Conservation (phyloP, 2,113 vertebrate species). For the Rana temporaria region DNA sequence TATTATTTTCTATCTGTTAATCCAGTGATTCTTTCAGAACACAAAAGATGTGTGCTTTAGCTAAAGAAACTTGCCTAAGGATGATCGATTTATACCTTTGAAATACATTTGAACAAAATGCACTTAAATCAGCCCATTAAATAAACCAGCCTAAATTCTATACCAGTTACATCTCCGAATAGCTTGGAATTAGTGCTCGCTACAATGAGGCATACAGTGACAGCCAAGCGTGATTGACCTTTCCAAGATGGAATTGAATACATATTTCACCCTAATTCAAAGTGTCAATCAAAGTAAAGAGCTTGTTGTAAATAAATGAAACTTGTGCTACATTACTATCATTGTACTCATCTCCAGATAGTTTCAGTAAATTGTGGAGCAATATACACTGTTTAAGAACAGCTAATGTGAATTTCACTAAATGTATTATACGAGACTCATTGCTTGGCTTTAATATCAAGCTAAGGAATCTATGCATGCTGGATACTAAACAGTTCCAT, state of each 20-base stretch:
- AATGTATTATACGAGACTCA: background rate
- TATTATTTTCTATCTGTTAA: constrained; percentile 46
- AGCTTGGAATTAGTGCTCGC: constrained; percentile 12
- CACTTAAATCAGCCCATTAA: constrained; percentile 34
- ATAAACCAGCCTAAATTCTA: constrained; percentile 26
- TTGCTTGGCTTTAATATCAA: background rate
- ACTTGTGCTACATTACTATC: constrained; percentile 52
- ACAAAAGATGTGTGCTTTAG: constrained; percentile 22
- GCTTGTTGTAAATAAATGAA: constrained; percentile 55
- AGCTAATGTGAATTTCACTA: constrained; percentile 1
- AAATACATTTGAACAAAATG: constrained; percentile 40
- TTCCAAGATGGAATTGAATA: constrained; percentile 54
- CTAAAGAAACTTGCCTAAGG: constrained; percentile 15
- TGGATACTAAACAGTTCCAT: background rate
- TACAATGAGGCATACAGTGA: constrained; percentile 27
- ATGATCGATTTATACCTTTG: constrained; percentile 35
- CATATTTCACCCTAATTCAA: constrained; percentile 54
- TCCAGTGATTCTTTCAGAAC: constrained; percentile 35
- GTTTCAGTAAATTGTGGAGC: constrained; percentile 7
- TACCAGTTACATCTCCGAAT: constrained; percentile 7
- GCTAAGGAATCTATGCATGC: background rate
- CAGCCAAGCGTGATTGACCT: constrained; percentile 18
- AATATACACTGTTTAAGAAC: constrained; percentile 31
- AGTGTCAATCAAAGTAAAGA: constrained; percentile 55
- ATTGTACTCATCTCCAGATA: background rate